Conservation (phyloP, 2,113 vertebrate species). For the Pelusios castaneus region DNA sequence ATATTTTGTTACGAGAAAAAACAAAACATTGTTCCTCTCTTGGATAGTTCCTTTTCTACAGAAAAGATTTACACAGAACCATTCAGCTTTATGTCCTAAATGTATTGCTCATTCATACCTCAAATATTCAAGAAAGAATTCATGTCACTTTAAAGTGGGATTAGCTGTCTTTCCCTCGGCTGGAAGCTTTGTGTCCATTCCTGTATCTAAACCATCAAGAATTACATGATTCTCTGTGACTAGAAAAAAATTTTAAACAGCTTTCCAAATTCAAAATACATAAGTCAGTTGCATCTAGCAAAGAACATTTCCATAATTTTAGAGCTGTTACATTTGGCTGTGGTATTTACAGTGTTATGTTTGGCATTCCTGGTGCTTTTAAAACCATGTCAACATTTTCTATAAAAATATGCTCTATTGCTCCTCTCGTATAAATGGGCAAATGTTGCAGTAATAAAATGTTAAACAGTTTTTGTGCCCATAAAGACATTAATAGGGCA, state of each 20-base stretch:
- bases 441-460: conserved; percentile 28
- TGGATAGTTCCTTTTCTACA: background rate
- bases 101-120: background rate
- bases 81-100: background rate
- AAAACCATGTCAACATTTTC: conserved; percentile 48
- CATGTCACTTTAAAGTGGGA: background rate
- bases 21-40: background rate
- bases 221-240: conserved; percentile 3
- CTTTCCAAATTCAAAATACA: conserved; percentile 18
- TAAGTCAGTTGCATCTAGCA: background rate
- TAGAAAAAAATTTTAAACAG: conserved; percentile 46
- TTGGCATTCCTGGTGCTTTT: conserved; percentile 25
- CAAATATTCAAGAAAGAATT: background rate
- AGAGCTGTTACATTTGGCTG: conserved; percentile 20
- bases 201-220: background rate
- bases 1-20: background rate
- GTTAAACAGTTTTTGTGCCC: conserved; percentile 29
- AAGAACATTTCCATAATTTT: conserved; percentile 43
- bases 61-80: background rate
- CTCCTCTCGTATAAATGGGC: conserved; percentile 26
- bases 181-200: background rate
- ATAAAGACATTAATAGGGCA: conserved; percentile 24
- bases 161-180: background rate
- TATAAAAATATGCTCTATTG: conserved; percentile 14
- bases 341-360: conserved; percentile 34